phyloP scores from a whole-genome alignment of 2,888 invertebrate species.

The Sipha maydis region DNA sequence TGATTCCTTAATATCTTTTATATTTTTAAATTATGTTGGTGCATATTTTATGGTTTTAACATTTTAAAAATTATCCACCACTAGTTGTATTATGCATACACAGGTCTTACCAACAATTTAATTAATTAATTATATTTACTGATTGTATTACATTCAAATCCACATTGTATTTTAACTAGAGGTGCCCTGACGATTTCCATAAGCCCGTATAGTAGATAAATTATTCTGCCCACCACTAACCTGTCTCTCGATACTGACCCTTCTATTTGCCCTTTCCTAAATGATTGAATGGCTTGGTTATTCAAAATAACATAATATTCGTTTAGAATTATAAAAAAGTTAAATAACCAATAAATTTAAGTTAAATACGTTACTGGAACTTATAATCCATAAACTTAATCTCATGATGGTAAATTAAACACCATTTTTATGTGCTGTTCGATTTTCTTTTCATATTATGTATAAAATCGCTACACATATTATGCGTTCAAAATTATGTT shows the following conservation, averaged over 20 bases:
- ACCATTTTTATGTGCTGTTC: too few relatives aligned
- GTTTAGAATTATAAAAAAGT: not conserved
- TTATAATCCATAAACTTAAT: not conserved
- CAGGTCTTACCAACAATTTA: not conserved
- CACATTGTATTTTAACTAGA: not conserved
- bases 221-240: not conserved
- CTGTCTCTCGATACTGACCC: not conserved
- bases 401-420: too few relatives aligned
- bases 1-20: not conserved
- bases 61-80: not conserved
- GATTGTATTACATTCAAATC: not conserved
- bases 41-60: not conserved
- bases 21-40: not conserved
- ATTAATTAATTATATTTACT: not conserved
- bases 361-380: not conserved
- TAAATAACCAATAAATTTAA: not conserved
- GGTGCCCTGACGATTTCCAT: not conserved
- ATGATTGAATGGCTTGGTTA: not conserved
- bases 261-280: not conserved
- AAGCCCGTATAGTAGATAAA: not conserved
- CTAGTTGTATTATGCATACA: not conserved
- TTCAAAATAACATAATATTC: not conserved
- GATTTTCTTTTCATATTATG: not conserved
- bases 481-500: not conserved
- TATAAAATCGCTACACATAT: not conserved